Evolutionary conservation across 2,888 invertebrate genomes (phyloP), one percentile per base, ranked within the genome.

Genomic region (Campaea margaritaria): DNA sequence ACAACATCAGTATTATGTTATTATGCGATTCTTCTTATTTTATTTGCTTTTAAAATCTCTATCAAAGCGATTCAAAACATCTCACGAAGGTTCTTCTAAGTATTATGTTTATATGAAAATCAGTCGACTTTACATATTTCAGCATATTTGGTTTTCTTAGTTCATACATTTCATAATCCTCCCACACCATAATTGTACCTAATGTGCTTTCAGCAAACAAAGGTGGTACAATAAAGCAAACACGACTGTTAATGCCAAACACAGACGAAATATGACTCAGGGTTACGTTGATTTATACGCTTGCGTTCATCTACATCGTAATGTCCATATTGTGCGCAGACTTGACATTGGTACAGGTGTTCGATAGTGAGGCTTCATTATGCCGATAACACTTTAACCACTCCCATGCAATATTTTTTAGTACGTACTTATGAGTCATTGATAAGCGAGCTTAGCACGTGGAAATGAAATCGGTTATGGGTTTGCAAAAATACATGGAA

Each of bases 321-420:
- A 55, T 51, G 46, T 47, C 46, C 59, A 54, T 50, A 54, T 48
- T 61, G 52, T 62, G 49, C 41, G 28, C 47, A 56, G 21, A 46
- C 53, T 58, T 62, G 53, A 58, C 60, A 60, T 62, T 62, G 62
- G 53, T 48, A 58, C 62, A 62, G 54, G 62, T 62, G 62, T 53
- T 62, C 36, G 45, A 59, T 54, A 53, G 54, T 44, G 13, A 53
- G 49, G 12, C 42, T 60, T 54, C 21, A 56, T 50, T 47, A 51
- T 31, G 38, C 28, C 44, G 51, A 61, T 61, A 56, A 51, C 60
- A 50, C 39, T 43, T 1, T 38, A 49, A 31, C 13, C 53, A 46
- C 31, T 55, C 41, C 13, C 15, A 59, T 46, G 28, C 36, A 36
- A 45, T 45, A 10, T 31, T 53, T 44, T 16, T 45, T 31, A 21